Conservation (phyloP, 2,113 vertebrate species). For the Odobenus rosmarus region DNA sequence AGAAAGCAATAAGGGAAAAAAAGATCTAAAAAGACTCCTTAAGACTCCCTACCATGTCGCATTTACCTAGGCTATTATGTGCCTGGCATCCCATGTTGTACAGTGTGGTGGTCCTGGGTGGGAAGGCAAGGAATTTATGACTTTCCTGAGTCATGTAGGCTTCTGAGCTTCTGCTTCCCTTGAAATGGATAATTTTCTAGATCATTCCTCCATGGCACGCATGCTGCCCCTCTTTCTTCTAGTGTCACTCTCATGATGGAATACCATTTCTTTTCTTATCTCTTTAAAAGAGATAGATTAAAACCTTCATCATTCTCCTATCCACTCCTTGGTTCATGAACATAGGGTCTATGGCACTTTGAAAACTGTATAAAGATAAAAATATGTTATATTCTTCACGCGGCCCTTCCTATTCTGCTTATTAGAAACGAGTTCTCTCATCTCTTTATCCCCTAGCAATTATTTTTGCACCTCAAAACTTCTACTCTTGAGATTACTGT, state of each 20-base stretch:
- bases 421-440: background rate
- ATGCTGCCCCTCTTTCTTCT: background rate
- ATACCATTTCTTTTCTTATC: background rate
- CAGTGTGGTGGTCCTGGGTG: background rate
- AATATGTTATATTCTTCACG: background rate
- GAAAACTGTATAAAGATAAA: background rate
- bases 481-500: background rate
- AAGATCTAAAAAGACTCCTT: background rate
- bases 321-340: background rate
- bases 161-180: background rate
- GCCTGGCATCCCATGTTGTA: background rate
- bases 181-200: background rate
- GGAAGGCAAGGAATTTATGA: background rate
- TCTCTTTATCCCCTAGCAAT: background rate
- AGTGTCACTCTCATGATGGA: background rate
- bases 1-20: background rate
- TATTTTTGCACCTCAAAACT: background rate
- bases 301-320: background rate
- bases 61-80: background rate
- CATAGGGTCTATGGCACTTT: background rate
- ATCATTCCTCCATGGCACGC: background rate
- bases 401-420: background rate
- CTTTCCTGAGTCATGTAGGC: background rate
- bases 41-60: background rate
- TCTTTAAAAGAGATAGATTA: background rate